These are phyloP conservation scores for Yponomeuta evonymella DNA, from an alignment of 2,888 invertebrate species.

Conservation along the genomic window DNA sequence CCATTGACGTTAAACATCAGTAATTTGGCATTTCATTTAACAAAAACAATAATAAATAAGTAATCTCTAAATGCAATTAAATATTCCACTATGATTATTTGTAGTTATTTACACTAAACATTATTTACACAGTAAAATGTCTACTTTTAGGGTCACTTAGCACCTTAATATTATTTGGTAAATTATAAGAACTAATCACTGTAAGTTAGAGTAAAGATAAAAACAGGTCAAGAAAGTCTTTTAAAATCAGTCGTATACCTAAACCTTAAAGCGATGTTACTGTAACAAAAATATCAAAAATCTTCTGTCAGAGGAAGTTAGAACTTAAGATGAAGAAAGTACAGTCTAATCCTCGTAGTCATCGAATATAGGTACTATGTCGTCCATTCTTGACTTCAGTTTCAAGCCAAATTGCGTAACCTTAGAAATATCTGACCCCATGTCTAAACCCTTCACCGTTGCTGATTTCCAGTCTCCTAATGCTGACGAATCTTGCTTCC, in stretches of 20 bases:
- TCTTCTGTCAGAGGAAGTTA: conserved; percentile 10
- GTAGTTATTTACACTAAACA: conserved; percentile 13
- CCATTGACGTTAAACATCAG: conserved; percentile 19
- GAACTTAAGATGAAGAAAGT: conserved; percentile 12
- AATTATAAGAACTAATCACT: conserved; percentile 1
- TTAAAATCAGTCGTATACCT: neutral
- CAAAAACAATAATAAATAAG: conserved; percentile 20
- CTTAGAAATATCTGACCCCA: conserved; percentile 43
- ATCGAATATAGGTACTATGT: conserved; percentile 57
- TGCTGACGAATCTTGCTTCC: conserved; percentile 34
- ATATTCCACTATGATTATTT: conserved; percentile 1
- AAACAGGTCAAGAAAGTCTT: neutral
- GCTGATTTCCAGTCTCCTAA: conserved; percentile 45
- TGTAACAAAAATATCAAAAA: neutral
- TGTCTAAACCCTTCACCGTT: conserved; percentile 39
- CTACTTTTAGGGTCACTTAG: conserved; percentile 2
- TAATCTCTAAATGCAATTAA: conserved; percentile 17
- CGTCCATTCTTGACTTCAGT: conserved; percentile 53
- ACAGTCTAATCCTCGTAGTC: conserved; percentile 44
- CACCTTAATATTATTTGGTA: conserved; percentile 9
- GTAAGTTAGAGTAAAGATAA: neutral
- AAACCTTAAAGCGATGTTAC: neutral
- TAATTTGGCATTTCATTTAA: conserved; percentile 35
- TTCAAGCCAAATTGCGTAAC: conserved; percentile 59
- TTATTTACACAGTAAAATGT: conserved; percentile 15